Percentiles rank a stretch among this genome's conserved stretches.
These are phyloP conservation scores for Eucidaris tribuloides DNA, from an alignment of 35 echinoderm and acorn worm genomes.

Conservation along the genomic window DNA sequence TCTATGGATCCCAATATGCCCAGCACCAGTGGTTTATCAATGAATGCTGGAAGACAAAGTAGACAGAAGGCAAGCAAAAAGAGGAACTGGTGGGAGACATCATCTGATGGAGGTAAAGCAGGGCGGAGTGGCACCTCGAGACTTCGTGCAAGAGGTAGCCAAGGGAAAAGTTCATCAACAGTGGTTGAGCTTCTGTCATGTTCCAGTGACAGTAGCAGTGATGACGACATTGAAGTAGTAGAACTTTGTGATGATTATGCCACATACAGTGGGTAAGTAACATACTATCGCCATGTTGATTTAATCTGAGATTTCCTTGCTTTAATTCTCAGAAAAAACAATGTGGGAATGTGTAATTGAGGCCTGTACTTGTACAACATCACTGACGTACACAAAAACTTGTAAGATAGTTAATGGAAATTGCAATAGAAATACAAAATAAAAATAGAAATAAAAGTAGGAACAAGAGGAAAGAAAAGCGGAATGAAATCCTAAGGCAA, in stretches of 20 bases:
- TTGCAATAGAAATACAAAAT: no score
- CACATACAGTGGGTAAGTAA: background rate
- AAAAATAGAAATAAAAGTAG: no score
- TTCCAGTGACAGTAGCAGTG: conserved; percentile 35
- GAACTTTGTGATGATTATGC: background rate
- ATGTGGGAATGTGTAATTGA: background rate
- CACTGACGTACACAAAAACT: no score
- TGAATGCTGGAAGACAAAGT: background rate
- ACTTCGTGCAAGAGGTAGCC: background rate
- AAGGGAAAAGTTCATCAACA: background rate
- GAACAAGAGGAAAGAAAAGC: no score
- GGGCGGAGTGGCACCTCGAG: conserved; percentile 20
- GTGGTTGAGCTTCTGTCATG: conserved; percentile 18
- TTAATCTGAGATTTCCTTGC: background rate
- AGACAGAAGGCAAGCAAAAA: conserved; percentile 11
- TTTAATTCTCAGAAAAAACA: background rate
- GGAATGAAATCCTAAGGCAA: no score
- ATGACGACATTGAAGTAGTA: conserved; percentile 56
- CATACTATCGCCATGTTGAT: background rate
- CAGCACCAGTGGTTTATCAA: background rate
- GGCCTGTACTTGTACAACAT: background rate
- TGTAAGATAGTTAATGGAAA: no score
- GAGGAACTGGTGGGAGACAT: conserved; percentile 31
- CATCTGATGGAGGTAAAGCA: conserved; percentile 10
- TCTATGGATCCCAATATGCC: background rate